Evolutionary conservation across 2,797 vertebrate species (phyloP).

Genomic region (Glossophaga mutica): DNA sequence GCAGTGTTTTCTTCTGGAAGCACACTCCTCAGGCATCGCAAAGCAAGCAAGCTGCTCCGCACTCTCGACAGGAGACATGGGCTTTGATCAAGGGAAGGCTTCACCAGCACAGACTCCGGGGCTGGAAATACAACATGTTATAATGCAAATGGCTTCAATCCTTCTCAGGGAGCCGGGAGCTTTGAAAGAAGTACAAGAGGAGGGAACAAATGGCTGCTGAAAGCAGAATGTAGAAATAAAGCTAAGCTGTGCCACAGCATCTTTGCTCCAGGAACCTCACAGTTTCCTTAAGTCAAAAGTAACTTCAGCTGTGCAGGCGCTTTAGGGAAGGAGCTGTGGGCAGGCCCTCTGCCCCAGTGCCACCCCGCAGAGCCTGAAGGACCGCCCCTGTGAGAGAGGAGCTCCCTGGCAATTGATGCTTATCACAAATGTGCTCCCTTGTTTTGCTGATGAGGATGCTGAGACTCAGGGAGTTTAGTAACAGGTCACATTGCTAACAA

Average conservation of each 20-base stretch:
- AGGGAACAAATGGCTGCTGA: conserved; percentile 35
- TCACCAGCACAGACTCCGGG: neutral
- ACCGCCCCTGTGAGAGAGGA: neutral
- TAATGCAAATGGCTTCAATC: conserved; percentile 38
- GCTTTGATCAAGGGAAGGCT: conserved; percentile 54
- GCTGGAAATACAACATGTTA: neutral
- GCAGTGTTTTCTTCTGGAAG: conserved; percentile 36
- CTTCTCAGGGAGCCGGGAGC: neutral
- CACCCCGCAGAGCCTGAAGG: neutral
- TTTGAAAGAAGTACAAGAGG: conserved; percentile 38
- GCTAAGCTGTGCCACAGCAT: neutral
- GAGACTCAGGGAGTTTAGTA: neutral
- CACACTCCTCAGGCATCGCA: neutral
- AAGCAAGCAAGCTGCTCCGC: neutral
- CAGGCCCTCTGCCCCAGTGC: neutral
- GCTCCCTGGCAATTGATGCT: neutral
- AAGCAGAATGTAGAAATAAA: conserved; percentile 27
- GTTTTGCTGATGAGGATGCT: conserved; percentile 1
- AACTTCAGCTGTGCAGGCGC: neutral
- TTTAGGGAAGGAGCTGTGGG: neutral
- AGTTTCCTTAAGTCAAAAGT: neutral
- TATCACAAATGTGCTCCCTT: neutral
- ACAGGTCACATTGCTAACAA: neutral
- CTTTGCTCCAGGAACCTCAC: neutral
- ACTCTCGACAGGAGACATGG: neutral